Conservation (phyloP, 1,140 invertebrate species). For the Calephelis nemesis region DNA sequence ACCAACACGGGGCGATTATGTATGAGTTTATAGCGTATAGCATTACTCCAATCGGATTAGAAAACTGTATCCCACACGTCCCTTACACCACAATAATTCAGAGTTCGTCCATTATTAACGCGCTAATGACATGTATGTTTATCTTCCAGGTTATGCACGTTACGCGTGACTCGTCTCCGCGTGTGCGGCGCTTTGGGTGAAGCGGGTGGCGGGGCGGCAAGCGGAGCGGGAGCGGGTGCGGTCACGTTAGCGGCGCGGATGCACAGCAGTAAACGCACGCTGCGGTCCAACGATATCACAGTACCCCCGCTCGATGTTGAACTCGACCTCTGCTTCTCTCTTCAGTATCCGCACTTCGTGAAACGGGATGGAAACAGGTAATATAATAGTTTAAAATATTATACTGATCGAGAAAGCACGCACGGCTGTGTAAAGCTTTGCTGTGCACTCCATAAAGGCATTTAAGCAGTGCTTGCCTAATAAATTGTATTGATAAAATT, state of each 20-base stretch:
- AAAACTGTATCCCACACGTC: too few relatives aligned
- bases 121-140: not conserved
- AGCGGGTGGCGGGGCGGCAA: constrained; percentile 83
- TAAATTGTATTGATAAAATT: too few relatives aligned
- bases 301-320: constrained; percentile 93
- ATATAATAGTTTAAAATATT: not conserved
- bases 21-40: too few relatives aligned
- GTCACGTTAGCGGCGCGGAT: constrained; percentile 97
- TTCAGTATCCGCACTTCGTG: constrained; percentile 98
- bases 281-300: constrained; percentile 95
- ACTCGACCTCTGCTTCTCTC: constrained; percentile 95
- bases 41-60: too few relatives aligned
- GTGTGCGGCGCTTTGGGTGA: constrained; percentile 89
- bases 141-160: constrained; percentile 91
- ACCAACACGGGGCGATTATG: too few relatives aligned
- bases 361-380: constrained; percentile 96
- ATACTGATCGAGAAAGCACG: too few relatives aligned
- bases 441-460: too few relatives aligned
- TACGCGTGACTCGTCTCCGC: constrained; percentile 92
- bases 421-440: too few relatives aligned
- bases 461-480: too few relatives aligned
- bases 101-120: too few relatives aligned
- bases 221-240: constrained; percentile 88
- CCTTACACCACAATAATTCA: too few relatives aligned
- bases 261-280: constrained; percentile 95